Percentiles rank a stretch among this genome's conserved stretches.
These are phyloP conservation scores for Calephelis perditalis DNA, from an alignment of 2,888 invertebrate genomes.

Conservation along the genomic window DNA sequence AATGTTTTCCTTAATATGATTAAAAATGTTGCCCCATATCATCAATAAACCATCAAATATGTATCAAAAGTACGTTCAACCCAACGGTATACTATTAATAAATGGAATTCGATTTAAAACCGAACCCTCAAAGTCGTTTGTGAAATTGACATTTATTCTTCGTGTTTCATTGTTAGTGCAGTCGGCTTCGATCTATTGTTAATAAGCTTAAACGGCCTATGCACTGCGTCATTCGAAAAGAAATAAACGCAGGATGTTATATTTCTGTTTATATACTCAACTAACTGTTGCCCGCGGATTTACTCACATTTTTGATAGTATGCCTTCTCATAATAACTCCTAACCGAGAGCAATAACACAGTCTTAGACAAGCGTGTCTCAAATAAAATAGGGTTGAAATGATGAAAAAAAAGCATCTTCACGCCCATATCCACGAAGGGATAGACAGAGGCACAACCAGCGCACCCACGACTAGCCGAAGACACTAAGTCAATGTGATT, in stretches of 20 bases:
- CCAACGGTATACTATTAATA: constrained; percentile 74
- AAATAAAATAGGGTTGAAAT: too few species aligned
- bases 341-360: too few species aligned
- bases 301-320: too few species aligned
- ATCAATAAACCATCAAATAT: constrained; percentile 55
- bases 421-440: too few species aligned
- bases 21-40: too few species aligned
- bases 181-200: constrained; percentile 75
- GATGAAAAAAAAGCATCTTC: too few species aligned
- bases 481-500: too few species aligned
- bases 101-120: constrained; percentile 76
- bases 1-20: too few species aligned
- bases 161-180: constrained; percentile 76
- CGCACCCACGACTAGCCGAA: too few species aligned
- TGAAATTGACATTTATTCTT: constrained; percentile 78
- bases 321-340: too few species aligned
- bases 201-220: constrained; percentile 75
- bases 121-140: constrained; percentile 76
- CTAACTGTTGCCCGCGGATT: constrained; percentile 17
- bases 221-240: constrained; percentile 51
- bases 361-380: too few species aligned
- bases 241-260: constrained; percentile 4
- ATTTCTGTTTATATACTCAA: neutral
- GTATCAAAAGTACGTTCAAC: constrained; percentile 75
- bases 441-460: too few species aligned